phyloP scores from a whole-genome alignment of 2,888 invertebrate species.

The Rhogogaster chlorosoma region DNA sequence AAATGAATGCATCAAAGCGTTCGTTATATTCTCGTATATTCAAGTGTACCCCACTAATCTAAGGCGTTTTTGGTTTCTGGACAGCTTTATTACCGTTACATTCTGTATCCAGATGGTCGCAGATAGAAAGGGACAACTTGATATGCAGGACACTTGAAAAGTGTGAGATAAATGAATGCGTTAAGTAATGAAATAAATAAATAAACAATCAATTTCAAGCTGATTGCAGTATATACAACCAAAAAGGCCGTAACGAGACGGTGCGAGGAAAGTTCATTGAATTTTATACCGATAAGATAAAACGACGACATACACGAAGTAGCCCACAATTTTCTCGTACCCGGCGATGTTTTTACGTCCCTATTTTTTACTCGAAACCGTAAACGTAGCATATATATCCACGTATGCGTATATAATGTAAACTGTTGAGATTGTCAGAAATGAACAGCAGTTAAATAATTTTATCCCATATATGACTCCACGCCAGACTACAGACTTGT shows the following conservation, averaged over 20 bases:
- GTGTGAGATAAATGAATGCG: not conserved
- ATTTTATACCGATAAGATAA: conserved; percentile 2
- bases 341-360: not conserved
- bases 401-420: not conserved
- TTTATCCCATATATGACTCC: not conserved
- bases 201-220: not conserved
- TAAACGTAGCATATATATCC: not conserved
- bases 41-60: not conserved
- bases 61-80: not conserved
- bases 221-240: not conserved
- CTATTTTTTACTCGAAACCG: not conserved
- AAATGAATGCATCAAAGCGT: conserved; percentile 18
- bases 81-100: not conserved
- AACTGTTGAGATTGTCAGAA: not conserved
- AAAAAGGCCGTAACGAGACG: not conserved
- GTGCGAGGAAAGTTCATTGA: not conserved
- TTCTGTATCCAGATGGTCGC: not conserved
- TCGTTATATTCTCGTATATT: conserved; percentile 19
- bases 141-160: not conserved
- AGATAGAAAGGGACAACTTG: not conserved
- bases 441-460: conserved; percentile 33
- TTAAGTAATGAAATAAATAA: not conserved
- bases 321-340: not conserved
- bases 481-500: not conserved
- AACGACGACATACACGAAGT: not conserved